Percentiles rank a stretch among this genome's conserved stretches.
phyloP scores from a whole-genome alignment of 1,140 invertebrate genomes.

The Trissolcus basalis region DNA sequence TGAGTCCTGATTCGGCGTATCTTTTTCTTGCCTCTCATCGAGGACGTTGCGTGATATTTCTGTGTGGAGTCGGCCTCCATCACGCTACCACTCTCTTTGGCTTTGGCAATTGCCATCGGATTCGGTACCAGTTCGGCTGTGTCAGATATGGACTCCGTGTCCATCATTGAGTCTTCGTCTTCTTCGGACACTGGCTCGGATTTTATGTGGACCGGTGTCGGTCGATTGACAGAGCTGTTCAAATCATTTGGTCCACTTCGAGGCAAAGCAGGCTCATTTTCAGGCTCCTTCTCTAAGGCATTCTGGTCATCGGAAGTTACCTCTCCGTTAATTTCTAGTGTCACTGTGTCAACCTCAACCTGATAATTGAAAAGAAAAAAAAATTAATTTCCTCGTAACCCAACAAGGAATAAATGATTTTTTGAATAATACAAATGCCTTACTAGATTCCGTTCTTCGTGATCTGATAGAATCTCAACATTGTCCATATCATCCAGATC shows the following conservation, averaged over 20 bases:
- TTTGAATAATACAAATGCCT: slow-evolving; percentile 23
- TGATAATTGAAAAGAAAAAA: slow-evolving; percentile 3
- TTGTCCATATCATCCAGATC: slow-evolving; percentile 62
- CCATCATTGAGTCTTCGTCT: slow-evolving; percentile 31
- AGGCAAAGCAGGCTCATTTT: background rate
- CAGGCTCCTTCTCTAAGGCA: slow-evolving; percentile 2
- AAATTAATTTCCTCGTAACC: background rate
- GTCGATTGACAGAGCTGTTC: background rate
- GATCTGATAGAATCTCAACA: slow-evolving; percentile 52
- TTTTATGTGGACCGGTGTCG: slow-evolving; percentile 14
- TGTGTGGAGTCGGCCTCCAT: slow-evolving; percentile 72
- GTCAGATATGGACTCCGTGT: slow-evolving; percentile 14
- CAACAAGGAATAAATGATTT: background rate
- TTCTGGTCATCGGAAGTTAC: background rate
- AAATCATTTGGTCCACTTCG: slow-evolving; percentile 23
- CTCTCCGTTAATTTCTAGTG: slow-evolving; percentile 22
- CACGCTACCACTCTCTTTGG: slow-evolving; percentile 54
- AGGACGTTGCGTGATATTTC: slow-evolving; percentile 45
- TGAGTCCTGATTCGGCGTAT: slow-evolving; percentile 65
- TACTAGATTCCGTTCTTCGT: slow-evolving; percentile 51
- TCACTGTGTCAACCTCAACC: slow-evolving; percentile 27
- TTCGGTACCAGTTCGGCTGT: slow-evolving; percentile 61
- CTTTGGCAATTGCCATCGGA: slow-evolving; percentile 60
- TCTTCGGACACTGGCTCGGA: slow-evolving; percentile 27
- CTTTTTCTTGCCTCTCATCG: slow-evolving; percentile 56